phyloP scores from a whole-genome alignment of 2,797 vertebrate genomes.

The Anisognathus igniventris region DNA sequence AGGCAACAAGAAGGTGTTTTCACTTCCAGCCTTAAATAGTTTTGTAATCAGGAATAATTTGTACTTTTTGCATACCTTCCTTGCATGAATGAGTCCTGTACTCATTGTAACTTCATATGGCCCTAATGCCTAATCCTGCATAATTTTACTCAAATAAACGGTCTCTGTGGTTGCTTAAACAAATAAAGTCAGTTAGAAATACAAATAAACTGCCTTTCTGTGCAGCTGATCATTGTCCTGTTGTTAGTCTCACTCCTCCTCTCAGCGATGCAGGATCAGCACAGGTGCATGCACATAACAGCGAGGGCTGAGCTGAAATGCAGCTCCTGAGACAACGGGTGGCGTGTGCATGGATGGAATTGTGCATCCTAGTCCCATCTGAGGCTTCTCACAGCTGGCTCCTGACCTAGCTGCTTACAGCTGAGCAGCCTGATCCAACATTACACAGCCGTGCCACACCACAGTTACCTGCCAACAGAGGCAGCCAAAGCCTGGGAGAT shows the following conservation, averaged over 20 bases:
- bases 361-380: not conserved
- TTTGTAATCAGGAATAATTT: not conserved
- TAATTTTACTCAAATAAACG: not conserved
- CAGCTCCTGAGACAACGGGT: not conserved
- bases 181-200: not conserved
- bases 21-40: not conserved
- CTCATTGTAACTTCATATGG: not conserved
- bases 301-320: not conserved
- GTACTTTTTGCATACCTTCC: not conserved
- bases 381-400: not conserved
- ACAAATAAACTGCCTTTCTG: not conserved
- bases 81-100: not conserved
- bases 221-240: not conserved
- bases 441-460: not conserved
- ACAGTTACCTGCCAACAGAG: not conserved
- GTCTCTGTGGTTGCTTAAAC: not conserved
- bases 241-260: not conserved
- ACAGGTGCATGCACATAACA: not conserved
- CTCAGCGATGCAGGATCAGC: fast-evolving
- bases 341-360: not conserved
- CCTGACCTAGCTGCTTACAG: not conserved
- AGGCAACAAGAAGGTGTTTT: not conserved
- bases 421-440: not conserved
- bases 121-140: not conserved
- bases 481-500: not conserved